These are phyloP conservation scores for Trichechus manatus DNA, from an alignment of 2,113 vertebrate genomes.

Conservation along the genomic window DNA sequence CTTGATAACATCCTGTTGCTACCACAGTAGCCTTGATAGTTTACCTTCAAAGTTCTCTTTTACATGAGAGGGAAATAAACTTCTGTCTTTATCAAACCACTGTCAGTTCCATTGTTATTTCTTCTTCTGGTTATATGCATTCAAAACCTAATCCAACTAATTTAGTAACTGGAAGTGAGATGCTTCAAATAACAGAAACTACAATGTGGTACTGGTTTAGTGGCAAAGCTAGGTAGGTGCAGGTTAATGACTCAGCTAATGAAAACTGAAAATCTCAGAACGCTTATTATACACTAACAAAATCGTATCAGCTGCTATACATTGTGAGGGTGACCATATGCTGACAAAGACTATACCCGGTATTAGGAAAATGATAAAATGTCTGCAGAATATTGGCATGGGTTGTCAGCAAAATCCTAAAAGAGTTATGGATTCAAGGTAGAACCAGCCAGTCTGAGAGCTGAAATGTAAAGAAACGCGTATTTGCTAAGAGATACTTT, in stretches of 20 bases:
- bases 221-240: neutral
- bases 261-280: neutral
- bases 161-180: neutral
- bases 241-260: neutral
- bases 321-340: neutral
- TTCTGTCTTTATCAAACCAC: neutral
- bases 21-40: neutral
- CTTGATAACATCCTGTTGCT: neutral
- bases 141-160: neutral
- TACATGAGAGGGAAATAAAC: neutral
- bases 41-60: constrained; percentile 47
- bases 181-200: neutral
- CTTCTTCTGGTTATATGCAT: neutral
- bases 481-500: neutral
- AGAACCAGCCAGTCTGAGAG: neutral
- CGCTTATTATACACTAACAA: neutral
- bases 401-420: constrained; percentile 42
- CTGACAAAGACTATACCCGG: neutral
- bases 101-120: neutral
- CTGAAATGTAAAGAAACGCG: neutral
- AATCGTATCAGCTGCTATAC: neutral
- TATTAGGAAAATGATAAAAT: constrained; percentile 10
- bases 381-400: neutral
- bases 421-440: constrained; percentile 35
- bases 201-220: neutral